Base-by-base conservation (phyloP, 2,797 vertebrate species). In the Sphenodon punctatus region DNA sequence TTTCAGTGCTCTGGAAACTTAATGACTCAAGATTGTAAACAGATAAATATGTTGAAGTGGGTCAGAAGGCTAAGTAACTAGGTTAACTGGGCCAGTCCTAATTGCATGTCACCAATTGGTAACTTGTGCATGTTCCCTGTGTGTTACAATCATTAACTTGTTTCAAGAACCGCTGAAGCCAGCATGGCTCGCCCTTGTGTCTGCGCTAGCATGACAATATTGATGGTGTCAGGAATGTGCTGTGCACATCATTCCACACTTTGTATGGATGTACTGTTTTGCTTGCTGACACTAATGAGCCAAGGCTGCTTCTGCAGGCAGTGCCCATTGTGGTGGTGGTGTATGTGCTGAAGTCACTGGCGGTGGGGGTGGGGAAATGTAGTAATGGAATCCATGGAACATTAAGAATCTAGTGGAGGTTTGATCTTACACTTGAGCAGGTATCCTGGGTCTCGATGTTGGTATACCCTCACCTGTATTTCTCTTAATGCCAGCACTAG, bases 211-310 rank as follows among this genome's bases (percentile, higher is more conserved):
- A 25, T 58, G 25, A 56, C 36, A 15, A 43, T 23, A 66, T n/a
- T 75, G 67, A 49, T 78, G 42, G 38, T 45, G 17, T 58, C 53
- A 88, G 75, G 88, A 88, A 84, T 90, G 83, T 90, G 88, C 85
- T 91, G 78, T 75, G 83, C 88, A 73, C 75, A 25, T 76, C 80
- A 67, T 87, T 88, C 78, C 32, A 4, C 12, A 16, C 25, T n/a
- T 48, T 58, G 53, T 65, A 41, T 74, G n/a, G 65, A n/a, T 30
- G 51, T 69, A 67, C 61, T 19, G 46, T 73, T n/a, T 70, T 55
- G 72, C 49, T 67, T 49, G 59, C 58, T 55, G 55, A 68, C 49
- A 36, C 66, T 55, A 48, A 79, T 60, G 19, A 77, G 66, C 63
- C 72, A 64, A 55, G 48, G 67, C 58, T 79, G 53, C 36, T 53